A percentile compares a stretch with the other conserved stretches of the same genome.
These are phyloP conservation scores for Saguinus midas DNA, from an alignment of 2,113 vertebrate genomes.

Conservation along the genomic window DNA sequence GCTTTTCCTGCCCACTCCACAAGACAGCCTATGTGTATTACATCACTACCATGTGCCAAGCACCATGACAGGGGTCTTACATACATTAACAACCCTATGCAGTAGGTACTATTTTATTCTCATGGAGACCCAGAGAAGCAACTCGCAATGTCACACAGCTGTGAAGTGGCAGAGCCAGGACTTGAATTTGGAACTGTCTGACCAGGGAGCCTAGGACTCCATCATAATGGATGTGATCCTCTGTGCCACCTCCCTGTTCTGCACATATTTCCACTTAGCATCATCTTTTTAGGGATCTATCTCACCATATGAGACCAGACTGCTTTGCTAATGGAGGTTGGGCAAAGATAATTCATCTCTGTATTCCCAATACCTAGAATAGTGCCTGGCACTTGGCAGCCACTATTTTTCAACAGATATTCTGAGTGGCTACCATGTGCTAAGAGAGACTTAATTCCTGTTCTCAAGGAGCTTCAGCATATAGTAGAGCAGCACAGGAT, in stretches of 20 bases:
- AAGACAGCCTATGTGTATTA: background rate
- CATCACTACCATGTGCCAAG: background rate
- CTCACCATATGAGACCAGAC: background rate
- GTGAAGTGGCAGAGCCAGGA: background rate
- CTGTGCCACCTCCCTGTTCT: background rate
- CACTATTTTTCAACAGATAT: background rate
- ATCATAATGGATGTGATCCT: background rate
- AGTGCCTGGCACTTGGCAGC: background rate
- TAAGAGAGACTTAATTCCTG: background rate
- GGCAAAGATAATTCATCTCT: conserved; percentile 14
- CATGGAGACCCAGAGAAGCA: background rate
- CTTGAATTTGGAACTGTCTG: background rate
- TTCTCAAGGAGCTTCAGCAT: background rate
- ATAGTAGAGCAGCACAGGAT: background rate
- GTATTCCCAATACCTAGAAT: background rate
- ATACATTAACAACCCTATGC: no score
- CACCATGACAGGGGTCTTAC: background rate
- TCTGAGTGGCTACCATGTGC: background rate
- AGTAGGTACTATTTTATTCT: background rate
- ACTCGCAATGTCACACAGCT: background rate
- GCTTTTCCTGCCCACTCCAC: background rate
- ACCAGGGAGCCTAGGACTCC: background rate
- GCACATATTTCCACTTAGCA: background rate
- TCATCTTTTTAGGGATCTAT: background rate
- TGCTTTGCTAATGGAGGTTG: background rate